These are phyloP conservation scores for Drosophila mercatorum DNA, from an alignment of 2,888 invertebrate genomes.

Conservation along the genomic window DNA sequence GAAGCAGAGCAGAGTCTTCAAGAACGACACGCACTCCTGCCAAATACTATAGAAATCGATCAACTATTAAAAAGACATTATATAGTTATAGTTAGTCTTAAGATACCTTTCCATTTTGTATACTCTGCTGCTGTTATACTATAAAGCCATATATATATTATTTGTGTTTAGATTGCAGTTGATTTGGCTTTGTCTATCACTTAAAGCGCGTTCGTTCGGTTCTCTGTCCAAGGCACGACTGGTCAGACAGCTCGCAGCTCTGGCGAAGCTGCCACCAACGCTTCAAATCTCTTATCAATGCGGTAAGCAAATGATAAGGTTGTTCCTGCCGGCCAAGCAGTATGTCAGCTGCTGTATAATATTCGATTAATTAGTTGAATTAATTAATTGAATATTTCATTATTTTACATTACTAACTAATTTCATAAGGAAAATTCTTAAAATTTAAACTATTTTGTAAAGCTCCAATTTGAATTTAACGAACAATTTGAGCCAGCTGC, in stretches of 20 bases:
- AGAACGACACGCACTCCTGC: conserved; percentile 77
- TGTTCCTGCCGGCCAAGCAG: conserved; percentile 34
- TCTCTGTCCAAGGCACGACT: conserved; percentile 55
- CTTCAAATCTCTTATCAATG: conserved; percentile 42
- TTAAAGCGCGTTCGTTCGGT: conserved; percentile 45
- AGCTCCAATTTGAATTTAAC: conserved; percentile 27
- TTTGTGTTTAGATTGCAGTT: neutral
- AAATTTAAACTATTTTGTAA: too few relatives aligned
- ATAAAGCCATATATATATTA: conserved; percentile 13
- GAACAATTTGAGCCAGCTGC: neutral
- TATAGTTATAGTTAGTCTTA: neutral
- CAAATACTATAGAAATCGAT: conserved; percentile 69
- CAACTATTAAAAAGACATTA: conserved; percentile 2
- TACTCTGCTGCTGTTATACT: conserved; percentile 15
- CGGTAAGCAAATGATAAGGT: conserved; percentile 45
- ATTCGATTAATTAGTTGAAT: neutral
- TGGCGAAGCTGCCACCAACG: conserved; percentile 36
- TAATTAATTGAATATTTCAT: neutral
- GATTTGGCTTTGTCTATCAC: conserved; percentile 42
- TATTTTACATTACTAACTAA: neutral
- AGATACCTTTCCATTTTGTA: conserved; percentile 50
- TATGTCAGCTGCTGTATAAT: conserved; percentile 8
- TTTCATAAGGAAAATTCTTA: too few relatives aligned
- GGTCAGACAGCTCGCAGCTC: conserved; percentile 53
- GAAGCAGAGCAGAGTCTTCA: conserved; percentile 82